Evolutionary conservation across 2,888 invertebrate genomes (phyloP), one percentile per base, ranked within the genome.

Genomic region (Scotopteryx bipunctaria): DNA sequence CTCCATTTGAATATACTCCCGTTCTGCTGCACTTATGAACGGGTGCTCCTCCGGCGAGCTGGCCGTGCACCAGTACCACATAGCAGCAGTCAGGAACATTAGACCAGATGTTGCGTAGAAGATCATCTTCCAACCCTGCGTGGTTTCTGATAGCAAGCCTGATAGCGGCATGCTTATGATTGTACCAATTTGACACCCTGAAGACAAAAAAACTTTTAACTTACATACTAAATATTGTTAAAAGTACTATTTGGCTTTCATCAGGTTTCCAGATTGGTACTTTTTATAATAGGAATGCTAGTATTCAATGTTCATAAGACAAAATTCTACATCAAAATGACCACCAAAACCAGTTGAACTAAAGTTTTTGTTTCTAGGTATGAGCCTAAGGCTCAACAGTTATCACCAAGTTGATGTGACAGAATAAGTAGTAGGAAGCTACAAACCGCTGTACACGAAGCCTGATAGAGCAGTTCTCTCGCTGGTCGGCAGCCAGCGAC

Each of bases 141-240:
- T 67, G 0, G 87, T 86, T 1, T 82, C 91, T 0, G 94, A 92
- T 2, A 96, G 78, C 0, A 90, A 42, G 0, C 95, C 95, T 1
- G 94, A 93, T 27, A 93, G 75, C 0, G 94, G 93, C 85, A 95
- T 86, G 0, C 93, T 91, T 13, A 95, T 76, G 0, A 95, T 93
- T 0, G 93, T 94, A 0, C 95, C 95, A 3, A 95, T 81, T 72
- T 93, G 93, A 1, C 92, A 83, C 0, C 95, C 95, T 74, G 91
- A 35, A 63, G n/a, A n/a, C n/a, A n/a, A n/a, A n/a, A n/a, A n/a
- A n/a, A n/a, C n/a, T n/a, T n/a, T n/a, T n/a, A n/a, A n/a, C n/a
- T n/a, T n/a, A n/a, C n/a, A n/a, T n/a, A n/a, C n/a, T n/a, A n/a
- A n/a, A n/a, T n/a, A n/a, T n/a, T n/a, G n/a, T n/a, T n/a, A n/a